Percentiles rank a stretch among this genome's conserved stretches.
Evolutionary conservation across 92 coral and sea anemone genomes (phyloP).

Genomic region (Diadumene lineata): DNA sequence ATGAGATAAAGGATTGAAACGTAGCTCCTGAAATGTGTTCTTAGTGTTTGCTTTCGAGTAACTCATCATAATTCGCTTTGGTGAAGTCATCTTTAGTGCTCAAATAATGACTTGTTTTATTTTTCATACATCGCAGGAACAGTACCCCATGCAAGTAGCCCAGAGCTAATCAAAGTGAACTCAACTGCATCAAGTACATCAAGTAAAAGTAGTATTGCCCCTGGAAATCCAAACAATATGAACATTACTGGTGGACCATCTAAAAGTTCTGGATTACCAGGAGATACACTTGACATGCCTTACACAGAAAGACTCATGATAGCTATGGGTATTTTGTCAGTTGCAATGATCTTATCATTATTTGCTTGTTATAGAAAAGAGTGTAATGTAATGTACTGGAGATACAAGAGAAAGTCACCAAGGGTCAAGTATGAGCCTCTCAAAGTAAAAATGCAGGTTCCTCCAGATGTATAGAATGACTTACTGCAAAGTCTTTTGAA

Average conservation of each 20-base stretch:
- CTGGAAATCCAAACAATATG: not conserved
- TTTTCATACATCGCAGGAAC: not conserved
- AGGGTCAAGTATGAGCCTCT: slow-evolving; percentile 79
- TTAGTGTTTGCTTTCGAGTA: no score
- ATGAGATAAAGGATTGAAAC: no score
- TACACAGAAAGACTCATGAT: slow-evolving; percentile 74
- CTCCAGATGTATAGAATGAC: slow-evolving; percentile 36
- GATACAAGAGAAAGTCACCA: slow-evolving; percentile 50
- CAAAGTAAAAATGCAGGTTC: slow-evolving; percentile 68
- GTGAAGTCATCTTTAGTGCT: not conserved
- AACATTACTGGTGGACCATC: slow-evolving; percentile 24
- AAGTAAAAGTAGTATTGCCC: not conserved
- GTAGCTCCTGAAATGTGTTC: no score
- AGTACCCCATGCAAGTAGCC: not conserved
- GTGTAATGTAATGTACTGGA: slow-evolving; percentile 57
- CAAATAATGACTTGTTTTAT: not conserved
- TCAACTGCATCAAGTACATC: not conserved
- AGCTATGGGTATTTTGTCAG: slow-evolving; percentile 56
- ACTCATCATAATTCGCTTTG: no score
- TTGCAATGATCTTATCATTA: slow-evolving; percentile 64
- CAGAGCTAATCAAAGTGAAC: not conserved
- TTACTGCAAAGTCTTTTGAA: slow-evolving; percentile 7
- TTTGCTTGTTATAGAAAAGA: slow-evolving; percentile 84
- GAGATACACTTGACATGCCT: slow-evolving; percentile 83
- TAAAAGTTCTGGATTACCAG: slow-evolving; percentile 50